Percentiles rank a stretch among this genome's conserved stretches.
Conservation (phyloP, 35 echinoderm and acorn worm species). For the Hemicentrotus pulcherrimus region DNA sequence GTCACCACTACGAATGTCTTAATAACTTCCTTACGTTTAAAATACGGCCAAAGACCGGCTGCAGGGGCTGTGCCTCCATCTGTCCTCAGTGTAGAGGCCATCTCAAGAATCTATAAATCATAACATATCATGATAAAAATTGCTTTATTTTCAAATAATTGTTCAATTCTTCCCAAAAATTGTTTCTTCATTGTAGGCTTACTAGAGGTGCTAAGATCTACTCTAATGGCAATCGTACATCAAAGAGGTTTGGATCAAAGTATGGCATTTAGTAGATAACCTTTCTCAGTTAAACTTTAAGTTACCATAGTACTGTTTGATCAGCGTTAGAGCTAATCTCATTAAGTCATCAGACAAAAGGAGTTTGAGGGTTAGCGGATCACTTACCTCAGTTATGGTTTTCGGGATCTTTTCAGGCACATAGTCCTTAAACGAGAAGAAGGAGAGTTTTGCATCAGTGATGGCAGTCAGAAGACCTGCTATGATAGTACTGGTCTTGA, state of each 20-base stretch:
- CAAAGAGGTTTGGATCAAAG: background rate
- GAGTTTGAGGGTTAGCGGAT: background rate
- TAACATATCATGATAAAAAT: background rate
- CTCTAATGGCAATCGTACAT: background rate
- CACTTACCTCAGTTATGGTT: conserved; percentile 72
- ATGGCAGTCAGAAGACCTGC: conserved; percentile 75
- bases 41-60: conserved; percentile 84
- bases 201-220: background rate
- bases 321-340: background rate
- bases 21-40: conserved; percentile 75
- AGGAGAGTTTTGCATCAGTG: conserved; percentile 76
- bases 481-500: conserved; percentile 92
- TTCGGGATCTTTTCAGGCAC: conserved; percentile 63
- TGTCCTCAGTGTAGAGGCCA: conserved; percentile 72
- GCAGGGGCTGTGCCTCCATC: conserved; percentile 71
- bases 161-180: too few species aligned
- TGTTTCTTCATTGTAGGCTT: background rate
- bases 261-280: background rate
- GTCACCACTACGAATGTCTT: conserved; percentile 96
- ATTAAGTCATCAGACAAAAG: background rate
- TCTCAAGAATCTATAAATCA: conserved; percentile 60
- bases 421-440: conserved; percentile 74
- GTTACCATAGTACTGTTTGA: background rate
- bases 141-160: background rate
- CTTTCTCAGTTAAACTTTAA: background rate